Evolutionary conservation across 2,888 invertebrate species (phyloP).

Genomic region (Caenorhabditis uteleia): DNA sequence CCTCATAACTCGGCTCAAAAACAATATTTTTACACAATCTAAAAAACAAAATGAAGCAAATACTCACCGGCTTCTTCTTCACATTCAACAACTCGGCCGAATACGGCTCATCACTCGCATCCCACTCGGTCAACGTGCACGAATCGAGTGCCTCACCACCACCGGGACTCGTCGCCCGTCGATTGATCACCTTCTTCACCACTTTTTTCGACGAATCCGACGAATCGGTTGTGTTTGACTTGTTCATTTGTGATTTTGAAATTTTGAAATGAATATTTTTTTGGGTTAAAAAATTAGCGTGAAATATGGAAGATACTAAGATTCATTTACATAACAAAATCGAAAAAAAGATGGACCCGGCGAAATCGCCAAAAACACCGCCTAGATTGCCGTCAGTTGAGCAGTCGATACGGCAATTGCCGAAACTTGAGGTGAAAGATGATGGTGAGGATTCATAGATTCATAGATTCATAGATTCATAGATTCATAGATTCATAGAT

Average conservation of each 20-base stretch:
- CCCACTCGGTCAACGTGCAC: slow-evolving; percentile 51
- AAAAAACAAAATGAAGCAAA: neutral
- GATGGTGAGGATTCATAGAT: neutral
- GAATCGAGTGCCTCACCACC: slow-evolving; percentile 40
- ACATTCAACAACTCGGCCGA: slow-evolving; percentile 51
- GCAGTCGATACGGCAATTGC: neutral
- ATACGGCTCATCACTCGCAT: slow-evolving; percentile 49
- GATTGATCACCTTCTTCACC: too few relatives aligned
- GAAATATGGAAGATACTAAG: neutral
- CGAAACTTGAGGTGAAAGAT: neutral
- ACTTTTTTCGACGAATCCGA: too few relatives aligned
- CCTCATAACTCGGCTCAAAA: neutral
- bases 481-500: too few relatives aligned
- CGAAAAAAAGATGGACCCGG: neutral
- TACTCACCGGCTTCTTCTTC: slow-evolving; percentile 50
- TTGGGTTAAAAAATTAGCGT: too few relatives aligned
- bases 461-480: too few relatives aligned
- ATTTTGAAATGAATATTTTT: neutral
- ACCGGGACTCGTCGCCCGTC: too few relatives aligned
- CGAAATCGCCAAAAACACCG: too few relatives aligned
- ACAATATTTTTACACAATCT: neutral
- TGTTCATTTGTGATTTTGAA: neutral
- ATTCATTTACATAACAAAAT: slow-evolving; percentile 1
- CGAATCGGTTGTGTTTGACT: too few relatives aligned
- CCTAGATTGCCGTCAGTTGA: too few relatives aligned